A percentile compares a stretch with the other conserved stretches of the same genome.
Evolutionary conservation across 2,797 vertebrate species (phyloP).

Genomic region (Peromyscus attwateri): DNA sequence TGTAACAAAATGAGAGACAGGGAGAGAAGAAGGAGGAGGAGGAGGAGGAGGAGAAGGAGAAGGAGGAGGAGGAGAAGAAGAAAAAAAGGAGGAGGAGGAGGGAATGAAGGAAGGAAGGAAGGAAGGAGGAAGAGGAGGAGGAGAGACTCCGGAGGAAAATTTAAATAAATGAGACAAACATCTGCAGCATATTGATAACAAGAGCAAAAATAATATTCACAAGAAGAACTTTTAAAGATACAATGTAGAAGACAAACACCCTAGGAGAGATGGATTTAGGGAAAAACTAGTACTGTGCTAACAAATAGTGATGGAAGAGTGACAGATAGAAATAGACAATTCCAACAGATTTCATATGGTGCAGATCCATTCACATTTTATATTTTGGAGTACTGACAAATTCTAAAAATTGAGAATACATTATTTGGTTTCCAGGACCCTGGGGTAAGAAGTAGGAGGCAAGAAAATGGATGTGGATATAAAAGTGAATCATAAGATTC

Average conservation of each 20-base stretch:
- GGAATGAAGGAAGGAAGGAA: accelerated
- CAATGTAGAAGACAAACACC: neutral
- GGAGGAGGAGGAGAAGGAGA: accelerated
- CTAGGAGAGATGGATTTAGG: neutral
- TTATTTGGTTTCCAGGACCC: neutral
- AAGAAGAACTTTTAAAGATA: neutral
- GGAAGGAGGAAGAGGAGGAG: accelerated
- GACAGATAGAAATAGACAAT: neutral
- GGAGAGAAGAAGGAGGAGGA: neutral
- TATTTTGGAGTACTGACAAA: neutral
- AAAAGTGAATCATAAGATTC: neutral
- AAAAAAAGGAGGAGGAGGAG: no score
- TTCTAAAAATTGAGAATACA: neutral
- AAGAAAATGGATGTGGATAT: neutral
- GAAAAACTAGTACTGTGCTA: neutral
- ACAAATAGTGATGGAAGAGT: neutral
- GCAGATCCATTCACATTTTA: neutral
- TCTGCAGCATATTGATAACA: neutral
- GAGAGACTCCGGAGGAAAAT: neutral
- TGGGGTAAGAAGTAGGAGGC: neutral
- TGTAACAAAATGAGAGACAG: neutral
- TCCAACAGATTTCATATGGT: neutral
- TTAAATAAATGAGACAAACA: neutral
- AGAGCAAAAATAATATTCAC: no score
- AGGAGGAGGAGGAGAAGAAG: neutral